Evolutionary conservation across 1,140 invertebrate genomes (phyloP).

Genomic region (Telenomus remus): DNA sequence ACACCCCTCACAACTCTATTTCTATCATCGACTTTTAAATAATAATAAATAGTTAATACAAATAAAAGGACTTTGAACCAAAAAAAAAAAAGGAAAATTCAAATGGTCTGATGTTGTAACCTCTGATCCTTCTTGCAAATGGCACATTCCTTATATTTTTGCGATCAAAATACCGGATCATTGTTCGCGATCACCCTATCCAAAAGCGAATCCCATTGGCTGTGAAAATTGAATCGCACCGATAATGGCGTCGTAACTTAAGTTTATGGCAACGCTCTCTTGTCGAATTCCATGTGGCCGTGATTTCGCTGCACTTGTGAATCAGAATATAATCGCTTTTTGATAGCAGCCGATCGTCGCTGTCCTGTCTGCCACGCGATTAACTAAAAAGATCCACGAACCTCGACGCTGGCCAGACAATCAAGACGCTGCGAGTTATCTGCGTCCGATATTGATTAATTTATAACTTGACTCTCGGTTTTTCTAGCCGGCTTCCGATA

Average conservation of each 20-base stretch:
- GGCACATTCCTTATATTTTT: too few species aligned
- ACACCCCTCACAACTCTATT: slow-evolving; percentile 13
- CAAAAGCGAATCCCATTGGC: slow-evolving; percentile 17
- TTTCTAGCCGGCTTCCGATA: too few species aligned
- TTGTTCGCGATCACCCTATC: background rate
- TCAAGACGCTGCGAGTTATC: too few species aligned
- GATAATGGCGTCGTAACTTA: slow-evolving; percentile 48
- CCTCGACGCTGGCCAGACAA: slow-evolving; percentile 11
- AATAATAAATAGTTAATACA: too few species aligned
- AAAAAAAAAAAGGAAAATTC: too few species aligned
- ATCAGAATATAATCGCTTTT: slow-evolving; percentile 53
- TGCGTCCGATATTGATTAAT: too few species aligned
- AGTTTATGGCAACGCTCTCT: slow-evolving; percentile 21
- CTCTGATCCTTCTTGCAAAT: too few species aligned
- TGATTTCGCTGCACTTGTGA: slow-evolving; percentile 38
- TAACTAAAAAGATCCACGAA: slow-evolving; percentile 6
- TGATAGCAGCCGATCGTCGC: slow-evolving; percentile 39
- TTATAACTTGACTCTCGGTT: too few species aligned
- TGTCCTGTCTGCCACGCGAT: slow-evolving; percentile 51
- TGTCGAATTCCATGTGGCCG: slow-evolving; percentile 46
- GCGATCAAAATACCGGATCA: background rate
- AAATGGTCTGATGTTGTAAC: too few species aligned
- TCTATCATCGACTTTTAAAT: too few species aligned
- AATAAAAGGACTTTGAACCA: too few species aligned
- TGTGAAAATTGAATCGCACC: slow-evolving; percentile 44